These are phyloP conservation scores for Bradynema listronoti DNA, from an alignment of 1,140 invertebrate species.

Conservation along the genomic window DNA sequence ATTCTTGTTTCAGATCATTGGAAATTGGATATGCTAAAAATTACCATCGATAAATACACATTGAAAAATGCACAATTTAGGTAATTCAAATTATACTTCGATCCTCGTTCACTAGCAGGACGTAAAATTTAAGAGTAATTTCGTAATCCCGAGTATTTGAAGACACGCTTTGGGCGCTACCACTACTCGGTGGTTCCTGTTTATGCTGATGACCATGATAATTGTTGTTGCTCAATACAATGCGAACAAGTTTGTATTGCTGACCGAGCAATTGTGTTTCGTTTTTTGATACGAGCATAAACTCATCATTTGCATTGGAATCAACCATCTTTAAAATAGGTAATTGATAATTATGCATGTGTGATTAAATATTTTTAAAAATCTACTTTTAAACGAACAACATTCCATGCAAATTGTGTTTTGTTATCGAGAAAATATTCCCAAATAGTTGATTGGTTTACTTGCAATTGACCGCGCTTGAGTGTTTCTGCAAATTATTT, in stretches of 20 bases:
- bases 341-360: not conserved
- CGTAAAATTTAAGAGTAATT: slow-evolving; percentile 39
- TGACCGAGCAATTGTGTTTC: slow-evolving; percentile 21
- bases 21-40: not conserved
- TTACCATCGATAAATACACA: not conserved
- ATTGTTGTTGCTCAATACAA: slow-evolving; percentile 33
- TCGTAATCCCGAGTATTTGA: slow-evolving; percentile 17
- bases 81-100: slow-evolving; percentile 16
- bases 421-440: slow-evolving; percentile 48
- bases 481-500: slow-evolving; percentile 37
- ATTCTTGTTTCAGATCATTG: not conserved
- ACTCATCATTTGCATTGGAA: slow-evolving; percentile 26
- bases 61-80: not conserved
- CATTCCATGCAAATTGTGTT: slow-evolving; percentile 43
- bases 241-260: slow-evolving; percentile 31
- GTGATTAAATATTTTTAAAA: not conserved
- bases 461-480: slow-evolving; percentile 30
- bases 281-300: slow-evolving; percentile 51
- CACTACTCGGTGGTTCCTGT: too few relatives aligned
- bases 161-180: too few relatives aligned
- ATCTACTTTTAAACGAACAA: slow-evolving; percentile 43
- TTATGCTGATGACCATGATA: too few relatives aligned
- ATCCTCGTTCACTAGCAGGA: slow-evolving; percentile 36
- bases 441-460: slow-evolving; percentile 30
- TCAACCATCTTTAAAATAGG: slow-evolving; percentile 14